A percentile compares a stretch with the other conserved stretches of the same genome.
Conservation (phyloP, 2,888 invertebrate species). For the Acronicta psi region DNA sequence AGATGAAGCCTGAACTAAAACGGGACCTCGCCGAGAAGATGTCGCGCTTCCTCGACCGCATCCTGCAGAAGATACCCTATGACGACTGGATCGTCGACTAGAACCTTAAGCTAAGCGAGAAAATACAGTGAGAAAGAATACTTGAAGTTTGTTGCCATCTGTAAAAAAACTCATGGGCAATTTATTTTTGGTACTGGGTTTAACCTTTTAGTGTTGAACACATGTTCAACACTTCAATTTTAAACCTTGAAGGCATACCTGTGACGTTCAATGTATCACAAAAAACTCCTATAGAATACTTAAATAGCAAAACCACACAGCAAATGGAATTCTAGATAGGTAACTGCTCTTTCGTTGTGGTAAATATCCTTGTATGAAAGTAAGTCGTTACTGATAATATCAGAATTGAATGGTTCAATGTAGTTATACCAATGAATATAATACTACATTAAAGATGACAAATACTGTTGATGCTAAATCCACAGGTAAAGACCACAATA, state of each 20-base stretch:
- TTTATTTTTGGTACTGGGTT: too few relatives aligned
- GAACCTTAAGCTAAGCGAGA: conserved; percentile 4
- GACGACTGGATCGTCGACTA: conserved; percentile 92
- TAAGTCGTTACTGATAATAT: too few relatives aligned
- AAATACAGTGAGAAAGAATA: conserved; percentile 27
- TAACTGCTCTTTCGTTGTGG: too few relatives aligned
- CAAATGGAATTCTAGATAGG: too few relatives aligned
- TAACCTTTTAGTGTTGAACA: too few relatives aligned
- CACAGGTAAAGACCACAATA: neutral
- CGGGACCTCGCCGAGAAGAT: conserved; percentile 93
- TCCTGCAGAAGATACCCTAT: conserved; percentile 93
- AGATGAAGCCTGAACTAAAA: conserved; percentile 95
- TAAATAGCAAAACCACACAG: too few relatives aligned
- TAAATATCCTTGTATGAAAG: too few relatives aligned
- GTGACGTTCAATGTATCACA: too few relatives aligned
- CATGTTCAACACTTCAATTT: too few relatives aligned
- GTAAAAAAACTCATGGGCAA: neutral
- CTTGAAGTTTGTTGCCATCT: conserved; percentile 11
- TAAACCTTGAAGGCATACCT: too few relatives aligned
- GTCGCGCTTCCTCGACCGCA: conserved; percentile 92
- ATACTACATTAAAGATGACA: conserved; percentile 8
- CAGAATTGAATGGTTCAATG: too few relatives aligned
- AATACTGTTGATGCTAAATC: conserved; percentile 14
- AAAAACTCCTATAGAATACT: too few relatives aligned
- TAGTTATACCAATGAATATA: neutral